phyloP scores from a whole-genome alignment of 2,888 invertebrate genomes.

The Muschampia plurimacula region DNA sequence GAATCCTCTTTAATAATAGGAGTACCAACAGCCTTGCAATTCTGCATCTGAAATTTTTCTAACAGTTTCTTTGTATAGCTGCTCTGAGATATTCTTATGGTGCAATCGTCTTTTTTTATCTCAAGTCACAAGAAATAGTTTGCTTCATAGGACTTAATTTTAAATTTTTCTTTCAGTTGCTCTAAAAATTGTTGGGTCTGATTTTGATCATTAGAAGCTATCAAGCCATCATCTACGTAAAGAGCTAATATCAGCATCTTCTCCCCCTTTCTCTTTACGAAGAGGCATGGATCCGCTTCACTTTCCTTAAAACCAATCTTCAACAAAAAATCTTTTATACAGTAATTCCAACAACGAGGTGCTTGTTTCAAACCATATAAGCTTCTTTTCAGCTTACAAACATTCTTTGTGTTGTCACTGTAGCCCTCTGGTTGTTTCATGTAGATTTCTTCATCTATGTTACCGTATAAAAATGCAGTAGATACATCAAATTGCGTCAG shows the following conservation, averaged over 20 bases:
- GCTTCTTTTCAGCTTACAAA: neutral
- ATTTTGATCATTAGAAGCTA: neutral
- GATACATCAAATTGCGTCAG: neutral
- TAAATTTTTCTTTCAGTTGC: neutral
- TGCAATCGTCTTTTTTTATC: neutral
- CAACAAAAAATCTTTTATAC: neutral
- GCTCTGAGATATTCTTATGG: neutral
- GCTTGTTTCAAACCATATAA: slow-evolving; percentile 6
- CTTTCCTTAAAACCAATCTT: neutral
- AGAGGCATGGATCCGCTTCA: neutral
- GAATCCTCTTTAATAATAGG: neutral
- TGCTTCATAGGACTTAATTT: neutral
- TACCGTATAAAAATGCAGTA: neutral
- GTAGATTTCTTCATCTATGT: neutral
- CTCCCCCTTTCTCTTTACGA: neutral
- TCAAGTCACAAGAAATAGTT: neutral
- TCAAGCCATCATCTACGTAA: neutral
- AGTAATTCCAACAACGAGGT: neutral
- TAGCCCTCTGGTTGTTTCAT: slow-evolving; percentile 7
- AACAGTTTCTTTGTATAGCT: neutral
- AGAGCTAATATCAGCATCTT: neutral
- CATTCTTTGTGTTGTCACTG: neutral
- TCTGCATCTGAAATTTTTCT: neutral
- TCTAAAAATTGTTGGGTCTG: neutral
- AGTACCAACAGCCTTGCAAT: neutral